phyloP scores from a whole-genome alignment of 2,888 invertebrate genomes.

The Strigamia crassipes region DNA sequence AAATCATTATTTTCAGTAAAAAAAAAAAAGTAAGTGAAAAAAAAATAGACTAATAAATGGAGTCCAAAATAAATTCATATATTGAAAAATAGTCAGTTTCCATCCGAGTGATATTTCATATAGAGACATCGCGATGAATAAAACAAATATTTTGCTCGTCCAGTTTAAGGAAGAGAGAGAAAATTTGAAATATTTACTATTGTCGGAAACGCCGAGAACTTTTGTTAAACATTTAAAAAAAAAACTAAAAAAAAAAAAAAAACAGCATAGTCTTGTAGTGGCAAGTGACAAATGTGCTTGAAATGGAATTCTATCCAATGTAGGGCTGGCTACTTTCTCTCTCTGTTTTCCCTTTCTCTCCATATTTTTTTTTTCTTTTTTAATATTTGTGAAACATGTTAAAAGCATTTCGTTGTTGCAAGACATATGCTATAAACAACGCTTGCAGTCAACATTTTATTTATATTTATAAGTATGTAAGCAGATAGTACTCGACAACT shows the following conservation, averaged over 20 bases:
- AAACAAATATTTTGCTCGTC: not conserved
- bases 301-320: slow-evolving; percentile 31
- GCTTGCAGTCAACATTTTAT: slow-evolving; percentile 25
- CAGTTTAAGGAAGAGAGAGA: not conserved
- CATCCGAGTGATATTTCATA: not conserved
- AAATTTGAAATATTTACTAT: slow-evolving; percentile 32
- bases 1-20: too few relatives aligned
- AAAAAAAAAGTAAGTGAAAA: too few relatives aligned
- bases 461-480: slow-evolving; percentile 31
- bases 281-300: slow-evolving; percentile 32
- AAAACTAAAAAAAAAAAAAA: too few relatives aligned
- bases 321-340: not conserved
- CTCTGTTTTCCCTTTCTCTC: not conserved
- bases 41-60: too few relatives aligned
- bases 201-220: slow-evolving; percentile 17
- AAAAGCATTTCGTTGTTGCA: slow-evolving; percentile 38
- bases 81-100: not conserved
- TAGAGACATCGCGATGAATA: not conserved
- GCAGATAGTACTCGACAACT: not conserved
- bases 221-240: slow-evolving; percentile 39
- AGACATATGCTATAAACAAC: slow-evolving; percentile 37
- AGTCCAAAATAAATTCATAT: not conserved
- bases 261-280: not conserved
- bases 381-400: slow-evolving; percentile 34
- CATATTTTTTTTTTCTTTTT: not conserved